phyloP scores from a whole-genome alignment of 2,888 invertebrate species.

The Rhaphigaster nebulosa region DNA sequence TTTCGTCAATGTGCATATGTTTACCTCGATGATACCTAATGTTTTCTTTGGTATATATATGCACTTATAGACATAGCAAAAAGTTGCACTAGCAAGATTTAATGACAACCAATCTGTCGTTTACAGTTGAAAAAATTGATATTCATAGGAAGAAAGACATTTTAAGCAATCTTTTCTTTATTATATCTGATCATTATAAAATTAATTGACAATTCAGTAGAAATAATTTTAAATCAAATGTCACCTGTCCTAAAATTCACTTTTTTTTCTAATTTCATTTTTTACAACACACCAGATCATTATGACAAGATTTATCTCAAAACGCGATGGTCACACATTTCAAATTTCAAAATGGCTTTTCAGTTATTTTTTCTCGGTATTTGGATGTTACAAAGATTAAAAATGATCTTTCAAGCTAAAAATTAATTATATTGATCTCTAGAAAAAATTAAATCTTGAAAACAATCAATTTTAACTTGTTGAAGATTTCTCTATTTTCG shows the following conservation, averaged over 20 bases:
- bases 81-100: background rate
- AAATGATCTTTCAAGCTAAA: background rate
- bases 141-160: background rate
- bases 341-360: background rate
- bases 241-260: background rate
- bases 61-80: background rate
- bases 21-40: background rate
- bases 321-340: background rate
- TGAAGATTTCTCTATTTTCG: background rate
- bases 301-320: background rate
- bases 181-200: background rate
- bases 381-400: no score
- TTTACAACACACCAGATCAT: background rate
- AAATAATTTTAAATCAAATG: background rate
- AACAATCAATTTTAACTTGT: background rate
- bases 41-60: background rate
- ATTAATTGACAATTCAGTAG: background rate
- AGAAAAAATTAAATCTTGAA: background rate
- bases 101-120: background rate
- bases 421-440: background rate
- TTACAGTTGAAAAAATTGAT: background rate
- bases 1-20: background rate
- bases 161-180: background rate
- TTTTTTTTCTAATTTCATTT: background rate
- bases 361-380: background rate